Evolutionary conservation across 2,888 invertebrate genomes (phyloP), one percentile per base, ranked within the genome.

Genomic region (Nemotelus pantherinus): DNA sequence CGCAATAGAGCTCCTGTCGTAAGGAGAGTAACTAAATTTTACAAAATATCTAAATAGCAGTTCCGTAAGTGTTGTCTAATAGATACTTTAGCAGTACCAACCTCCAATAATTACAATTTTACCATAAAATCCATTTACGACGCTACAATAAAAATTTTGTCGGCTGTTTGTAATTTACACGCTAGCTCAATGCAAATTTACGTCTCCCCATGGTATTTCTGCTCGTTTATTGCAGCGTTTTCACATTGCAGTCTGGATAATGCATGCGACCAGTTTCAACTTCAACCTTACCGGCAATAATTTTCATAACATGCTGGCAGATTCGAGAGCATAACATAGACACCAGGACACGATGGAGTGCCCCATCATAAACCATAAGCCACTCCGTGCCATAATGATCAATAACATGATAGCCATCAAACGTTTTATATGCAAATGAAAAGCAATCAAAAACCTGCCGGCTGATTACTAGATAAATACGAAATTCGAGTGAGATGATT

Each of bases 371-470:
- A 48, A 48, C 44, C 71, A 72, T 57, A 57, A 63, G 63, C 74
- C 74, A 74, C 60, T 74, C 53, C 50, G 53, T 39, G 74, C 57
- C 60, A 48, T 74, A 74, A 74, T 74, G 74, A 74, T 74, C 74
- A 74, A 74, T 74, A 74, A 74, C 63, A 7, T 41, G 50, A 63
- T 60, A 60, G 63, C 74, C 74, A 74, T 74, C 74, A 60, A 70
- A 74, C 74, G 60, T 63, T 60, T 74, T 74, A 50, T 74, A 74
- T 74, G 74, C 60, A 74, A 74, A 74, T 74, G 60, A 60, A 60
- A 74, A 74, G 74, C 60, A 74, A 74, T 74, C 74, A 74, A 74
- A 74, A 63, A 74, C 74, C 74, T 74, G 74, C 60, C 63, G 74
- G 74, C 47, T 74, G 74, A 74, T 74, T 60, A 50, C 60, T 63